Percentiles rank a stretch among this genome's conserved stretches.
These are phyloP conservation scores for Harpegnathos saltator DNA, from an alignment of 1,140 invertebrate species.

Conservation along the genomic window DNA sequence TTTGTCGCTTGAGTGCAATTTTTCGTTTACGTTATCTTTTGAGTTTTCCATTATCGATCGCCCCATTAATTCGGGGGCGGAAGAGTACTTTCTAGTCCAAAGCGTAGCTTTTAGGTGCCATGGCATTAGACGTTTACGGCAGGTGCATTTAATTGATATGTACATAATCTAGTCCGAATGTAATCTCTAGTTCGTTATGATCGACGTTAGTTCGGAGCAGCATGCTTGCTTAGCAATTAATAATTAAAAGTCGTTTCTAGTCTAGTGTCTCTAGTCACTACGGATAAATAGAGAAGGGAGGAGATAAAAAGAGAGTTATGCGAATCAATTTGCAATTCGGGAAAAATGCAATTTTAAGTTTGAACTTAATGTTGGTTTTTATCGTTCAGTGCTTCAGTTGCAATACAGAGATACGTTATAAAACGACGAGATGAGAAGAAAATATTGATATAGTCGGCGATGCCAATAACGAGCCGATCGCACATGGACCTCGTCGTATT, in stretches of 20 bases:
- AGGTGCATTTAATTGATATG: conserved; percentile 14
- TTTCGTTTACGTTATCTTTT: conserved; percentile 76
- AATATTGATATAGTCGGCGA: too few relatives aligned
- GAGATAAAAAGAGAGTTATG: neutral
- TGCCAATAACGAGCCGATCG: too few relatives aligned
- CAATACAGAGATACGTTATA: neutral
- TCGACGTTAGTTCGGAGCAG: neutral
- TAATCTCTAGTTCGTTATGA: conserved; percentile 14
- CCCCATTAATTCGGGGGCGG: conserved; percentile 77
- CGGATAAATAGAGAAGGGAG: conserved; percentile 6
- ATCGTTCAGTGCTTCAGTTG: conserved; percentile 18
- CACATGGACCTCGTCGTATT: too few relatives aligned
- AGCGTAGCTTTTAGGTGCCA: conserved; percentile 5
- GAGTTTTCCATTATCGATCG: conserved; percentile 76
- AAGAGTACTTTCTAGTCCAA: conserved; percentile 84
- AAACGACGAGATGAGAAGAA: too few relatives aligned
- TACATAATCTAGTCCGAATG: conserved; percentile 23
- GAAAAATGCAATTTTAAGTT: conserved; percentile 71
- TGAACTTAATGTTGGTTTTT: conserved; percentile 11
- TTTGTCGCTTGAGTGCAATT: conserved; percentile 19
- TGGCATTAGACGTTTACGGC: neutral
- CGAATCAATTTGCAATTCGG: conserved; percentile 44
- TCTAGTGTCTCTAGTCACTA: conserved; percentile 1
- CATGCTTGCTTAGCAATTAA: neutral
- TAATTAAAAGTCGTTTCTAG: conserved; percentile 38